Base-by-base conservation (phyloP, 1,140 invertebrate genomes). In the Telenomus remus region DNA sequence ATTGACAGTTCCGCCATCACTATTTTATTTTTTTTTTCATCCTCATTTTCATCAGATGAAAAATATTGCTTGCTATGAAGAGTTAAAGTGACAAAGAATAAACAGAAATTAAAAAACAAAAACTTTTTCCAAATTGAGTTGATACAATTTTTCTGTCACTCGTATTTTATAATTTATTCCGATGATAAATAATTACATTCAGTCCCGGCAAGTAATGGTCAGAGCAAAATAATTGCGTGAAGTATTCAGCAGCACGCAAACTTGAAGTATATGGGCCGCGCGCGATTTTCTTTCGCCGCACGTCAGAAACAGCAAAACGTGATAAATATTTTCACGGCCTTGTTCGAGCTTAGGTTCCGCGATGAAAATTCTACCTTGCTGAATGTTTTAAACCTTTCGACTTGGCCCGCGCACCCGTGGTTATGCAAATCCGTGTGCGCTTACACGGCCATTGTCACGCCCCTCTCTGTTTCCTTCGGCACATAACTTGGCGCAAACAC, bases 261-360 rank as follows among this genome's bases (percentile, higher is more conserved):
- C 33, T 35, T 27, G 63, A 56, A 65, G 44, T 56, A 65, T 56
- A 35, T 6, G 51, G 27, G 19, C 12, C 44, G 37, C 12, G 43
- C 42, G 14, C 47, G 54, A 43, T 66, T 66, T 51, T 66, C 48
- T 44, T 63, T 63, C 19, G 11, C 2, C 19, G 46, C 14, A 51
- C 14, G 48, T 69, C 56, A 42, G 66, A 55, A 54, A 60, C 55
- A 60, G 10, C 34, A 49, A 60, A 69, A 69, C 42, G 56, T 47
- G 55, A 60, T 69, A 69, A 60, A 69, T 69, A 69, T 60, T 69
- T 61, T 69, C 50, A 43, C 56, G 44, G 50, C 43, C 49, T 16
- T 49, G 44, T 60, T 69, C 47, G 50, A 53, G 49, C 46, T 42
- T 43, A 50, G 48, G 44, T 71, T 57, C 53, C 9, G 43, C 51